Evolutionary conservation across 2,113 vertebrate species (phyloP), one percentile per base, ranked within the genome.

Genomic region (Myodes glareolus): DNA sequence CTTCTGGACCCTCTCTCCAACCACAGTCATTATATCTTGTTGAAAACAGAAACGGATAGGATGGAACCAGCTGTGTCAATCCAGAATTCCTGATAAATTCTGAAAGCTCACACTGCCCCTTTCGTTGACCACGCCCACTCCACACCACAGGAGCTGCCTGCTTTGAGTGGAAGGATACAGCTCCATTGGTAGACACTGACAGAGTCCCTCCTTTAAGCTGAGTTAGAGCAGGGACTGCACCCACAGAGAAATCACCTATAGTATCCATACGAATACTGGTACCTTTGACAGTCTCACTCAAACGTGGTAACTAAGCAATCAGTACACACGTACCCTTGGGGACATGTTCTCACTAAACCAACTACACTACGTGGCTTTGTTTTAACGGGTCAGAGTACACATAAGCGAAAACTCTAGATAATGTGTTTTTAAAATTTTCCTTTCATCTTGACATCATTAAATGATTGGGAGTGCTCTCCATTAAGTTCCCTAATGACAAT

Each of bases 381-480:
- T 97, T 97, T 96, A 96, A 94, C 31, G 65, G 50, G 95, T 93
- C 90, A 94, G 94, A 85, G 90, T 96, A 96, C 27, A 85, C 94
- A 91, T 73, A 77, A 95, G 94, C 91, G 88, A 96, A 97, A 97
- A 97, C 47, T 95, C 93, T 65, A 93, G 97, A 96, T 96, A 97
- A 97, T 95, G 95, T 97, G 97, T 98, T 98, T 98, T 97, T 76
- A 97, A 97, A 98, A 42, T 94, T 98, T 96, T 98, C 98, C 97
- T 97, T 98, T 98, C 93, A 94, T 95, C 97, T 98, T 93, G 95
- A 84, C 80, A 88, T 95, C 94, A 92, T 14, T 96, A 98, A 98
- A 97, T 97, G 97, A 98, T 94, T 92, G 17, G 70, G 93, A 94
- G 94, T 93, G 94, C 95, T 97, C 93, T 94, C 95, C 52, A 97